These are phyloP conservation scores for Polietes domitor DNA, from an alignment of 2,888 invertebrate species.

Conservation along the genomic window DNA sequence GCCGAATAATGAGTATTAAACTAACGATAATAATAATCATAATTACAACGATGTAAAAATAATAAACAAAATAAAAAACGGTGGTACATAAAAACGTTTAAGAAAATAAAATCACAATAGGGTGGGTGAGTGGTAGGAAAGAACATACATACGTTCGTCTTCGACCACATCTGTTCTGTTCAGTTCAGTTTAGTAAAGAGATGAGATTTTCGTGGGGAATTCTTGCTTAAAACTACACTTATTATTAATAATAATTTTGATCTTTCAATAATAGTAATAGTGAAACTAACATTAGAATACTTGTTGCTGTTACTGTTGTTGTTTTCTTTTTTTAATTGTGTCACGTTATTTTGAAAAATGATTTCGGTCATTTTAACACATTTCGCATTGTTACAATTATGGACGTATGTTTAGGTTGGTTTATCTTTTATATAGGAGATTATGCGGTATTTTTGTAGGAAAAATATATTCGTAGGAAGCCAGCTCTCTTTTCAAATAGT, in stretches of 20 bases:
- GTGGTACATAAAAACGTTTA: constrained; percentile 33
- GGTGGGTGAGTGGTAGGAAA: not conserved
- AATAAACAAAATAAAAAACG: constrained; percentile 40
- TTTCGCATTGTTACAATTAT: not conserved
- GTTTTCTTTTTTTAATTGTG: constrained; percentile 24
- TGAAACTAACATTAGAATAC: constrained; percentile 64
- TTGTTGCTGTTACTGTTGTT: constrained; percentile 63
- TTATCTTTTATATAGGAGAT: not conserved
- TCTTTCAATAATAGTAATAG: constrained; percentile 59
- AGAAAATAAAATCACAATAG: constrained; percentile 51
- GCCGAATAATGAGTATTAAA: constrained; percentile 2
- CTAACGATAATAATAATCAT: not conserved
- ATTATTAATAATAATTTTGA: constrained; percentile 54
- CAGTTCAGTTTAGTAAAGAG: not conserved
- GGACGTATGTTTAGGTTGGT: constrained; percentile 40
- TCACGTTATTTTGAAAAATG: not conserved
- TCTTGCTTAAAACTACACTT: constrained; percentile 52
- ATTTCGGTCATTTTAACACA: not conserved
- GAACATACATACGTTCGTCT: not conserved
- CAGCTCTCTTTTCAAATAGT: constrained; percentile 25
- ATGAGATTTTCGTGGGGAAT: constrained; percentile 36
- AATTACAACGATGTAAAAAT: not conserved
- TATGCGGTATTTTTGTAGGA: constrained; percentile 24
- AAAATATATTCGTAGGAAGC: constrained; percentile 38
- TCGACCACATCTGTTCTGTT: not conserved